Evolutionary conservation across 2,113 vertebrate genomes (phyloP).

Genomic region (Setophaga coronata): DNA sequence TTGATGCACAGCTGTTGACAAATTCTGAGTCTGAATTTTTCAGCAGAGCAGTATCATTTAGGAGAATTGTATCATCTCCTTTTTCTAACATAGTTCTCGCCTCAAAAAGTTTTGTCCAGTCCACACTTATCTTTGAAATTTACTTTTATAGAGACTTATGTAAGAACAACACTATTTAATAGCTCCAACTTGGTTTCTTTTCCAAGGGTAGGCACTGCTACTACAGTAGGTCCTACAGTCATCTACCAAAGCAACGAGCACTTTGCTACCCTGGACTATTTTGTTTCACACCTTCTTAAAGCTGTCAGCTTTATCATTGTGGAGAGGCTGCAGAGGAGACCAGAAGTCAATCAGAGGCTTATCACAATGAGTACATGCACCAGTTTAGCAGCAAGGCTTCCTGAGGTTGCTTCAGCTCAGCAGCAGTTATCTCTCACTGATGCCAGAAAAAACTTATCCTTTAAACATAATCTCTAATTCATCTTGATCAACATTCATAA

Average conservation of each 20-base stretch:
- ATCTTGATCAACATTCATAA: not conserved
- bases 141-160: rapidly evolving
- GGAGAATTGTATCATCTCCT: not conserved
- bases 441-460: constrained; percentile 8
- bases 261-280: not conserved
- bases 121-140: not conserved
- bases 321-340: not conserved
- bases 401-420: not conserved
- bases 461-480: not conserved
- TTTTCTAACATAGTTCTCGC: not conserved
- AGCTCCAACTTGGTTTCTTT: not conserved
- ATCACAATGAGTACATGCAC: not conserved
- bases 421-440: not conserved
- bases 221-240: not conserved
- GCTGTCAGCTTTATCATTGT: not conserved
- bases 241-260: not conserved
- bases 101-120: not conserved
- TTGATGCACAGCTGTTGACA: not conserved
- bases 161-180: not conserved
- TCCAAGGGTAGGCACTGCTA: not conserved
- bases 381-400: not conserved
- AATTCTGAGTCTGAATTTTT: not conserved
- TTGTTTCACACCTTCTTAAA: not conserved
- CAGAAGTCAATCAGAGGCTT: not conserved
- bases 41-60: not conserved